Base-by-base conservation (phyloP, 2,888 invertebrate species). In the Tachystola acroxantha region DNA sequence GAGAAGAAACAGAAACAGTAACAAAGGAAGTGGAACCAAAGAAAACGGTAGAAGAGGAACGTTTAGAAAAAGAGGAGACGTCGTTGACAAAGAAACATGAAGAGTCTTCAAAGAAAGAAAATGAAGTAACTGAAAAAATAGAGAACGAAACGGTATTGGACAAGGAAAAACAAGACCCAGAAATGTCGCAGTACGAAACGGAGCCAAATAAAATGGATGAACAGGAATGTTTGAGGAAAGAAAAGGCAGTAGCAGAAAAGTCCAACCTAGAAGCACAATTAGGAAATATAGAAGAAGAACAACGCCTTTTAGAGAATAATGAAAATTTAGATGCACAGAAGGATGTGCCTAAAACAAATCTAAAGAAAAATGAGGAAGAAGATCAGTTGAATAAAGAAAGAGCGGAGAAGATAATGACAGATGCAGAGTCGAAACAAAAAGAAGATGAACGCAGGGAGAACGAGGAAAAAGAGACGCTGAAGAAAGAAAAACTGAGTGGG, bases 321-420 rank as follows among this genome's bases (percentile, higher is more conserved):
- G n/a, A n/a, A n/a, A n/a, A n/a, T n/a, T n/a, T n/a, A n/a, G n/a
- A n/a, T n/a, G n/a, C n/a, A n/a, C n/a, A n/a, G n/a, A n/a, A n/a
- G n/a, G n/a, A n/a, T n/a, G n/a, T n/a, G n/a, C n/a, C n/a, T n/a
- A n/a, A n/a, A n/a, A n/a, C n/a, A n/a, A n/a, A n/a, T n/a, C n/a
- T 16, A 6, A 16, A 16, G 16, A 16, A 16, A 16, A 16, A 16
- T 16, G 16, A 16, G 16, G 6, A 16, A 16, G 16, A 4, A 3
- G 16, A 16, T 4, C 16, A 6, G 3, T 16, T 16, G 6, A 33
- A 19, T 7, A 36, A 50, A 32, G 42, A 57, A 32, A 37, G n/a
- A n/a, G n/a, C n/a, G n/a, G n/a, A n/a, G n/a, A n/a, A n/a, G n/a
- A n/a, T n/a, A n/a, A n/a, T n/a, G n/a, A n/a, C n/a, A n/a, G n/a